Conservation (phyloP, 2,113 vertebrate species). For the Probosciger aterrimus region DNA sequence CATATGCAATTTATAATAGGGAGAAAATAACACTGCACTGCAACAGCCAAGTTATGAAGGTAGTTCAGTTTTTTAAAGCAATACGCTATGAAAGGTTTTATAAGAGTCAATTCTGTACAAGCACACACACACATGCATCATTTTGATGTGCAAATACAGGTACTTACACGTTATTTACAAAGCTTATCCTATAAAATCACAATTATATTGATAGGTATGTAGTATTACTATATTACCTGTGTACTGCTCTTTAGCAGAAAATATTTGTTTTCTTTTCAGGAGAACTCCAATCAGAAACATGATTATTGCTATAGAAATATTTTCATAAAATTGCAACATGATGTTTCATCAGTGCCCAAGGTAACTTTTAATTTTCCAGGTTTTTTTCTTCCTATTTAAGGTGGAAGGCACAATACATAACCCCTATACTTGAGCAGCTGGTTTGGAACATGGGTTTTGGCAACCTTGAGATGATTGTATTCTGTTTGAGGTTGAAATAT, state of each 20-base stretch:
- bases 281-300: neutral
- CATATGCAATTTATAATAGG: neutral
- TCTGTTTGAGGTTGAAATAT: neutral
- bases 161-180: neutral
- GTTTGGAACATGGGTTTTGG: neutral
- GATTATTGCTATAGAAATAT: neutral
- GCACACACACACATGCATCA: neutral
- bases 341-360: neutral
- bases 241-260: neutral
- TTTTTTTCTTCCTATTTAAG: neutral
- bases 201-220: neutral
- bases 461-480: neutral
- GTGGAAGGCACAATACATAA: neutral
- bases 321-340: neutral
- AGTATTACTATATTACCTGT: neutral
- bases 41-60: neutral
- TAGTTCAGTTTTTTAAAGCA: neutral
- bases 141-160: neutral
- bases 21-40: neutral
- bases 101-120: neutral
- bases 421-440: neutral
- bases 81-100: neutral
- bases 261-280: neutral
- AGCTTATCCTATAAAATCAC: neutral
- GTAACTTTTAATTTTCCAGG: neutral